Evolutionary conservation across 2,888 invertebrate genomes (phyloP).

Genomic region (Epinotia demarniana): DNA sequence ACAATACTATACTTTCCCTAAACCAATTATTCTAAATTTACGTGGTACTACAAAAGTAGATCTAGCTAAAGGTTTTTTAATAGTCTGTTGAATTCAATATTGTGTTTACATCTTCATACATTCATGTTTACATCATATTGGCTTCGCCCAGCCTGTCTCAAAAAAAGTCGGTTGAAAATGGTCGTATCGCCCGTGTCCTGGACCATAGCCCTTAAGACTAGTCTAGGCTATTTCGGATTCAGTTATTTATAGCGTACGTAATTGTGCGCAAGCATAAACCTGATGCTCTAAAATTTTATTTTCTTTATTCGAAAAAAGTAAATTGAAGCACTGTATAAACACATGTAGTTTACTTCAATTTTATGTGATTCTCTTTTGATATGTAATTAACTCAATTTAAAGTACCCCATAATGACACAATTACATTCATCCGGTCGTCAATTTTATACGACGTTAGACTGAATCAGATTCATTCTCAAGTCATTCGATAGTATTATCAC

Average conservation of each 20-base stretch:
- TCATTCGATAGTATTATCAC: neutral
- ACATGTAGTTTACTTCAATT: neutral
- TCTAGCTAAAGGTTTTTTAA: too few relatives aligned
- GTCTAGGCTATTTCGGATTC: conserved; percentile 38
- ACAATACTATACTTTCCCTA: too few relatives aligned
- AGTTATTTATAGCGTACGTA: conserved; percentile 35
- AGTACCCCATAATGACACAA: too few relatives aligned
- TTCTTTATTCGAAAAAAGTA: conserved; percentile 34
- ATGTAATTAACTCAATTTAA: neutral
- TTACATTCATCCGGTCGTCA: too few relatives aligned
- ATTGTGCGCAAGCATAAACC: conserved; percentile 34
- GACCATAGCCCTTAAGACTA: neutral
- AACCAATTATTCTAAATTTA: too few relatives aligned
- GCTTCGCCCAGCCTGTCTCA: too few relatives aligned
- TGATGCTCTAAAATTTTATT: conserved; percentile 31
- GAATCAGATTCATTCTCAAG: neutral
- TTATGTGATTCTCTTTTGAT: neutral
- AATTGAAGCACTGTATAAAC: conserved; percentile 10
- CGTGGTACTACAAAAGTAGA: too few relatives aligned
- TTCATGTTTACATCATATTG: too few relatives aligned
- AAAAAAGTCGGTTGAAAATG: too few relatives aligned
- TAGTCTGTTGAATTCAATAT: too few relatives aligned
- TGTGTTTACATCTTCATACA: too few relatives aligned
- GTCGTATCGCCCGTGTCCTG: neutral
- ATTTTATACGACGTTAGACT: too few relatives aligned